phyloP scores from a whole-genome alignment of 2,888 invertebrate species.

The Ochropleura leucogaster region DNA sequence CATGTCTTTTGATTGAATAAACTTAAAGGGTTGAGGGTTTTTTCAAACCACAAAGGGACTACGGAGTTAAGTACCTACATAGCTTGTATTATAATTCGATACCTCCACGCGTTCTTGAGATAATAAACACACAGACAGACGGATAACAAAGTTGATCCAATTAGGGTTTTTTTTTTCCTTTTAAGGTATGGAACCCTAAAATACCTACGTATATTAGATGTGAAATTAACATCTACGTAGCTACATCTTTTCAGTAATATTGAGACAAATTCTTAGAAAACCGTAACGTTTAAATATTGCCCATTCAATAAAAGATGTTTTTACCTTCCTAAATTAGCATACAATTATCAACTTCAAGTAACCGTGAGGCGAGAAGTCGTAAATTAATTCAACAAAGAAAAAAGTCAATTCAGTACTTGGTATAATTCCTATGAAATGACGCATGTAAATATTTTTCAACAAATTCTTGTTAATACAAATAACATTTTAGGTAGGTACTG shows the following conservation, averaged over 20 bases:
- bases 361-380: conserved; percentile 13
- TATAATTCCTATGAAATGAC: neutral
- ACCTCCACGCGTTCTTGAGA: too few relatives aligned
- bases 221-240: neutral
- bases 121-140: too few relatives aligned
- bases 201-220: too few relatives aligned
- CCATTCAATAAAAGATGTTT: conserved; percentile 38
- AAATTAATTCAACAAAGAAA: conserved; percentile 35
- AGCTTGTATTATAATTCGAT: too few relatives aligned
- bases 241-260: neutral
- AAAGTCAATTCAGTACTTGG: neutral
- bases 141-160: too few relatives aligned
- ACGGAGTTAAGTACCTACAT: too few relatives aligned
- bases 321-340: conserved; percentile 29
- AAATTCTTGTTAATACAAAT: neutral
- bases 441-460: neutral
- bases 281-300: neutral
- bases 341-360: conserved; percentile 17
- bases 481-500: neutral
- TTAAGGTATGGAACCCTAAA: too few relatives aligned
- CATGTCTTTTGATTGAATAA: too few relatives aligned
- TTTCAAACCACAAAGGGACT: too few relatives aligned
- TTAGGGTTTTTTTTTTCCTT: too few relatives aligned
- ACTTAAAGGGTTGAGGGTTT: too few relatives aligned
- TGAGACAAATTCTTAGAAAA: conserved; percentile 10